These are phyloP conservation scores for Bombus pascuorum DNA, from an alignment of 1,140 invertebrate species.

Conservation along the genomic window DNA sequence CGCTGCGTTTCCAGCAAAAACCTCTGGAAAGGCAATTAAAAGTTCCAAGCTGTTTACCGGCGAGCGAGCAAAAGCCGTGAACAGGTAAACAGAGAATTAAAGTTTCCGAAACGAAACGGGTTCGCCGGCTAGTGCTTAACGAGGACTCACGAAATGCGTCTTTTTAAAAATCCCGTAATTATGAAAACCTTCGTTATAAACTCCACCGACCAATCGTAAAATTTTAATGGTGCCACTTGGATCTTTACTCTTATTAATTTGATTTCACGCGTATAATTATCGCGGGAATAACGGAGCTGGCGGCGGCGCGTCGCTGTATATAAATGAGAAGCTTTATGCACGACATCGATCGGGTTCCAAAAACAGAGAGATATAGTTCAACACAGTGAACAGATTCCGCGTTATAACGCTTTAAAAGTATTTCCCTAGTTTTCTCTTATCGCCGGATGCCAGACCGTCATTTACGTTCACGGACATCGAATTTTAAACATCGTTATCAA, in stretches of 20 bases:
- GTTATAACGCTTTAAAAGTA: conserved; percentile 27
- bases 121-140: background rate
- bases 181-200: background rate
- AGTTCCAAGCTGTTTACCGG: conserved; percentile 51
- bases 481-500: conserved; percentile 5
- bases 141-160: background rate
- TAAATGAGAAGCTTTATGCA: background rate
- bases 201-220: background rate
- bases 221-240: background rate
- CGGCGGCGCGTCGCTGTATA: background rate
- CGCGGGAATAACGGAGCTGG: background rate
- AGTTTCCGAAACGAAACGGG: conserved; percentile 37
- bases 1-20: background rate
- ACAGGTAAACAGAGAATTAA: conserved; percentile 61
- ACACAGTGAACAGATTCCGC: background rate
- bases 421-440: background rate
- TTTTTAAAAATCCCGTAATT: background rate
- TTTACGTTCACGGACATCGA: background rate
- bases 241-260: background rate
- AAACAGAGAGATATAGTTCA: background rate
- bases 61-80: conserved; percentile 22
- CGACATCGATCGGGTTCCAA: background rate
- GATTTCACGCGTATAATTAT: background rate
- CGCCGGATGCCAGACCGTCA: background rate
- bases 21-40: conserved; percentile 60